These are phyloP conservation scores for Okapia johnstoni DNA, from an alignment of 2,113 vertebrate species.

Conservation along the genomic window DNA sequence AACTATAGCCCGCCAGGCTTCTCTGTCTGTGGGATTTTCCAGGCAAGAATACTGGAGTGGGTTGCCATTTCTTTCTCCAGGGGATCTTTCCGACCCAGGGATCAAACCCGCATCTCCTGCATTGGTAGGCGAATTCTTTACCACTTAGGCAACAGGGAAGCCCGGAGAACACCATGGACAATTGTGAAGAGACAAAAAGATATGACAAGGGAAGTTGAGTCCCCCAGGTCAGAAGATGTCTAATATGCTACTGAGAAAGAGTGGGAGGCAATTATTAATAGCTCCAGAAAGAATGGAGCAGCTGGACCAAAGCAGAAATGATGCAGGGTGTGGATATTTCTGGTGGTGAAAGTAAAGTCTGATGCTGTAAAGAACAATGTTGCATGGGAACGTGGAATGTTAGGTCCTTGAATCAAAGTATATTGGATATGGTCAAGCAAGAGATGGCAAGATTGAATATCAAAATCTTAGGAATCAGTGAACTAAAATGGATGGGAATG, in stretches of 20 bases:
- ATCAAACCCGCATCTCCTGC: background rate
- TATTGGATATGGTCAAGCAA: background rate
- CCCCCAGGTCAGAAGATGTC: background rate
- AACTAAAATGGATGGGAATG: background rate
- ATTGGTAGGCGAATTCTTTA: background rate
- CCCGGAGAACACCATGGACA: background rate
- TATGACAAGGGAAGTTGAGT: background rate
- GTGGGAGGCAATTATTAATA: background rate
- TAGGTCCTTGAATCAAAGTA: background rate
- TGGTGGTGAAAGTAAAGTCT: background rate
- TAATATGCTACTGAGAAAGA: background rate
- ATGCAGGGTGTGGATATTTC: background rate
- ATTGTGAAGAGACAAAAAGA: background rate
- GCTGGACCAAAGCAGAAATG: background rate
- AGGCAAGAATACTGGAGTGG: background rate
- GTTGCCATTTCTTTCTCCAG: background rate
- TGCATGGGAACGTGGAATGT: background rate
- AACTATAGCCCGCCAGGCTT: background rate
- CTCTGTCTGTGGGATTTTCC: background rate
- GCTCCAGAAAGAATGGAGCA: background rate
- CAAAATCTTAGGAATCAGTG: background rate
- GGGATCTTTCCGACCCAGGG: background rate
- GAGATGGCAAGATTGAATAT: background rate
- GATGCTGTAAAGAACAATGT: background rate
- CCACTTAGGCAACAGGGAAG: background rate